Conservation (phyloP, 2,888 invertebrate species). For the Strigamia crassipes region DNA sequence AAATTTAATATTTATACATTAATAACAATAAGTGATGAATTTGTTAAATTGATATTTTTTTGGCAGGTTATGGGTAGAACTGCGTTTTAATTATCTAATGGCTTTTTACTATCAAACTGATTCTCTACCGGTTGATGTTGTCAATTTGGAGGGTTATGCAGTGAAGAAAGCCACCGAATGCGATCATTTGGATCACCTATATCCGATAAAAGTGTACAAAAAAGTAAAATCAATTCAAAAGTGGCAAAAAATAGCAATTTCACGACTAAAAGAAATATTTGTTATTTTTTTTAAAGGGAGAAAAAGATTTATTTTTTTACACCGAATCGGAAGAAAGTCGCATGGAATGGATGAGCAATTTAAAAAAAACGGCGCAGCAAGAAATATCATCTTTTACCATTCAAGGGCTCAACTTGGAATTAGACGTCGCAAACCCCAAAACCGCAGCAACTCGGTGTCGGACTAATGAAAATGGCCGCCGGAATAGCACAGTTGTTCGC, state of each 20-base stretch:
- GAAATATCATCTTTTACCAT: not conserved
- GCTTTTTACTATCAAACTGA: constrained; percentile 27
- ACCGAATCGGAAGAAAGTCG: constrained; percentile 28
- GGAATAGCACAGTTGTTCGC: not conserved
- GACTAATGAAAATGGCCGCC: not conserved
- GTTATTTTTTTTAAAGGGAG: constrained; percentile 5
- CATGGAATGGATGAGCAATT: not conserved
- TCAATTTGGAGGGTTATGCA: not conserved
- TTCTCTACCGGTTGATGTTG: constrained; percentile 1
- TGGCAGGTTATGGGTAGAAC: constrained; percentile 37
- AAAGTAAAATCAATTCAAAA: not conserved
- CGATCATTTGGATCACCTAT: constrained; percentile 42
- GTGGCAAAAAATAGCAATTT: not conserved
- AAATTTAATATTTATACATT: too few species aligned
- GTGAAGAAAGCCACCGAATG: constrained; percentile 24
- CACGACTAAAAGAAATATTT: not conserved
- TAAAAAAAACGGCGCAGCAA: not conserved
- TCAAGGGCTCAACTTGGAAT: not conserved
- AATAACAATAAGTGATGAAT: too few species aligned
- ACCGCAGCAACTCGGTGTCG: not conserved
- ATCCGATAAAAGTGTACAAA: constrained; percentile 7
- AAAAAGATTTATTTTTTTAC: constrained; percentile 26
- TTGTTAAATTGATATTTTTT: too few species aligned
- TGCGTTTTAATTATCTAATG: constrained; percentile 32
- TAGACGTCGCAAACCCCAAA: not conserved